A percentile compares a stretch with the other conserved stretches of the same genome.
Conservation (phyloP, 2,888 invertebrate species). For the Eurytoma californica region DNA sequence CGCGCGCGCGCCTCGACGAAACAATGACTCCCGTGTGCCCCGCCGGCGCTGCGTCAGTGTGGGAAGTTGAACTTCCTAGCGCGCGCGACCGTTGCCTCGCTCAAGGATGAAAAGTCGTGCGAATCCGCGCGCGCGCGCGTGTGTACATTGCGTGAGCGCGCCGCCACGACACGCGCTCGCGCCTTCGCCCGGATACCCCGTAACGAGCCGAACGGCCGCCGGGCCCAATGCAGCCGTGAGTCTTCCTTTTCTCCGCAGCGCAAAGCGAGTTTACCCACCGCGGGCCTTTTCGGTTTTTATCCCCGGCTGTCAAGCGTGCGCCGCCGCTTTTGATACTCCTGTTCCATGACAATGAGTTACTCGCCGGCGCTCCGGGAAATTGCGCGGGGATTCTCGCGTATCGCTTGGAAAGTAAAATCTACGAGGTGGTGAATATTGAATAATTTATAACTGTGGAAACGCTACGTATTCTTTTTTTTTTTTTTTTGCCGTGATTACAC, state of each 20-base stretch:
- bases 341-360: too few species aligned
- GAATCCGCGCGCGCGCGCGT: conserved; percentile 15
- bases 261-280: too few species aligned
- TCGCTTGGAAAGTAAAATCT: background rate
- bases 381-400: too few species aligned
- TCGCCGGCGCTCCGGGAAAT: too few species aligned
- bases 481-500: too few species aligned
- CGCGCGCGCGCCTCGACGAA: background rate
- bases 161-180: background rate
- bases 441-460: too few species aligned
- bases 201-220: conserved; percentile 13
- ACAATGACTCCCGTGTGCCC: conserved; percentile 10
- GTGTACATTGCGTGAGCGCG: conserved; percentile 32
- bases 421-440: too few species aligned
- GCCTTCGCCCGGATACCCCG: background rate
- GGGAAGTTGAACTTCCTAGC: conserved; percentile 52
- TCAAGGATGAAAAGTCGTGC: conserved; percentile 54
- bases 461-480: too few species aligned
- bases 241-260: background rate
- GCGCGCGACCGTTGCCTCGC: conserved; percentile 26
- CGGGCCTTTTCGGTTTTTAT: too few species aligned
- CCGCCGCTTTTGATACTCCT: too few species aligned
- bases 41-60: conserved; percentile 14
- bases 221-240: background rate
- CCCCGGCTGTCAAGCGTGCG: too few species aligned